Evolutionary conservation across 2,797 vertebrate species (phyloP), one percentile per base, ranked within the genome.

Genomic region (Ambastaia sidthimunki): DNA sequence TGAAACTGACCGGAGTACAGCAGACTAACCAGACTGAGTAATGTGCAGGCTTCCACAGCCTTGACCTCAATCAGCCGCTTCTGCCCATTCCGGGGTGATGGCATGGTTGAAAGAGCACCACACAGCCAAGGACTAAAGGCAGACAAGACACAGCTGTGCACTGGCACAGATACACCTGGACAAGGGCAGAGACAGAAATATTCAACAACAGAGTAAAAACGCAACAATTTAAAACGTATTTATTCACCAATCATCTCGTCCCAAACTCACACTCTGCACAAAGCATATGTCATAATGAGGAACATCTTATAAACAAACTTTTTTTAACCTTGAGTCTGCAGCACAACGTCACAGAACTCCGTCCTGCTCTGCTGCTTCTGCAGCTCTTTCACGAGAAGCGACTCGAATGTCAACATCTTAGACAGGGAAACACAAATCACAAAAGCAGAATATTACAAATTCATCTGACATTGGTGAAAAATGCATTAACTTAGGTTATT

Each of bases 1-100:
- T 91, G 89, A 85, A 94, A 89, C 86, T 92, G 85, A 71, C 93
- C 93, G 0, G 92, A 91, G 87, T 94, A 94, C 60, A 94, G 81
- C 75, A 93, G 87, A 1, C 86, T 81, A 71, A 92, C 90, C 85
- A 94, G 18, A 81, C 87, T 88, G 10, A 93, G 89, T 72, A 95
- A 82, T 0, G 90, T 89, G 78, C 88, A 82, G 70, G 85, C 71
- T 1, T 88, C 81, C 2, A 93, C 67, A 11, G 87, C 28, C 12
- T 19, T 77, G 72, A 94, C 91, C 76, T 94, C 89, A 74, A 95
- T 69, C 21, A 91, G 80, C 0, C 31, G 86, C 12, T 80, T 89
- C 76, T 91, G 89, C n/a, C 92, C 92, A 5, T 44, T 44, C 1
- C 10, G 41, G 41, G 85, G 87, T 1, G 55, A 15, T 0, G 88